A percentile compares a stretch with the other conserved stretches of the same genome.
Conservation (phyloP, 2,113 vertebrate genomes). For the Dolichallabes microphthalmus region DNA sequence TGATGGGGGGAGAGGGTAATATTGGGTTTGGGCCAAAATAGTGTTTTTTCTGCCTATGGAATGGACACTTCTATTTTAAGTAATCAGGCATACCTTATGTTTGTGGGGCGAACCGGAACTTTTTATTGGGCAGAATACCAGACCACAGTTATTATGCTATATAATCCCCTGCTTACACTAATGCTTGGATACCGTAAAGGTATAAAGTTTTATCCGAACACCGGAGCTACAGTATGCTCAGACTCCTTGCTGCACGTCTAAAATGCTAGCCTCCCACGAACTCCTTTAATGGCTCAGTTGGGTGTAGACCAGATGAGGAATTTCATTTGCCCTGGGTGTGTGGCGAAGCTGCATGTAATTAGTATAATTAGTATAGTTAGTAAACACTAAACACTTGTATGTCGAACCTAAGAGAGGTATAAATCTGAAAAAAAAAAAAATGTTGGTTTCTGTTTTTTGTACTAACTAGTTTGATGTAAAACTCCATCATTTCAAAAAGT, state of each 20-base stretch:
- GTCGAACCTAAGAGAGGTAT: background rate
- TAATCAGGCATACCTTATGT: too few relatives aligned
- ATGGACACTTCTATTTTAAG: background rate
- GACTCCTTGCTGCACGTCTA: too few relatives aligned
- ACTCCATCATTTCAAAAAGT: background rate
- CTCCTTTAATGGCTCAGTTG: too few relatives aligned
- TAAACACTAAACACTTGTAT: background rate
- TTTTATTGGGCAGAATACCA: too few relatives aligned
- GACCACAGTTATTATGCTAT: too few relatives aligned
- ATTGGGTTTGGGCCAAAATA: background rate
- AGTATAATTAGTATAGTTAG: background rate
- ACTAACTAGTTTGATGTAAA: background rate
- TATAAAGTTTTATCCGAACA: too few relatives aligned
- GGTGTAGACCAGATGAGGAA: constrained; percentile 22
- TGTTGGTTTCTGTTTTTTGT: background rate
- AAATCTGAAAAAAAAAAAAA: too few relatives aligned
- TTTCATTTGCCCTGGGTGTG: background rate
- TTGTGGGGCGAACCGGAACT: too few relatives aligned
- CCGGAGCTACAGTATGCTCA: too few relatives aligned
- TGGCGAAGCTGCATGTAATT: background rate
- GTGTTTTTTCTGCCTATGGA: background rate
- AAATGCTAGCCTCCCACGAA: too few relatives aligned
- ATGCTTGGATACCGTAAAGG: too few relatives aligned
- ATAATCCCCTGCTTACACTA: too few relatives aligned
- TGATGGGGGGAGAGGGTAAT: background rate